phyloP scores from a whole-genome alignment of 2,797 vertebrate genomes.

The Sebastolobus altivelis region DNA sequence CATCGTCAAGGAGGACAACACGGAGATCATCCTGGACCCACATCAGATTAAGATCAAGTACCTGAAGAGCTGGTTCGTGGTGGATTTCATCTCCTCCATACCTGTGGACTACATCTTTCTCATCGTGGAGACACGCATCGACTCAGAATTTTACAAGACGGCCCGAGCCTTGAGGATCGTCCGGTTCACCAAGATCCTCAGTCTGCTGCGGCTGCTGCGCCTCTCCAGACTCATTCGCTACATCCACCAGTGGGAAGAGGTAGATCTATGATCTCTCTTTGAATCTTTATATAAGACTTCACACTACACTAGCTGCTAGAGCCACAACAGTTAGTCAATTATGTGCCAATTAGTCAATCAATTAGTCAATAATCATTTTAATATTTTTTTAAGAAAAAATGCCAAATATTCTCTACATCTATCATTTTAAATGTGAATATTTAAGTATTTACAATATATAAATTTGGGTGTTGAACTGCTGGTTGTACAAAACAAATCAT shows the following conservation, averaged over 20 bases:
- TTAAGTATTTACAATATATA: not conserved
- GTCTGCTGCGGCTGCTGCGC: conserved; percentile 93
- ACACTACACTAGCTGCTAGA: conserved; percentile 1
- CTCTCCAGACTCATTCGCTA: conserved; percentile 98
- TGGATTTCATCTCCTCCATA: conserved; percentile 99
- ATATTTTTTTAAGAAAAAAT: not conserved
- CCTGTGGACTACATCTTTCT: conserved; percentile 99
- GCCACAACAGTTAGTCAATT: not conserved
- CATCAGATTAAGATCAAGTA: conserved; percentile 98
- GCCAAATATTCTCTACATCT: not conserved
- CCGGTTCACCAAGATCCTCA: conserved; percentile 99
- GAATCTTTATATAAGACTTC: not conserved
- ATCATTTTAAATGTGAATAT: not conserved
- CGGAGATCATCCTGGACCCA: conserved; percentile 97
- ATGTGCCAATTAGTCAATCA: not conserved
- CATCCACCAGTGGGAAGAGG: conserved; percentile 99
- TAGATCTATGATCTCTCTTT: conserved; percentile 59
- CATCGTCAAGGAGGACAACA: conserved; percentile 99
- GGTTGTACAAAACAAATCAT: not conserved
- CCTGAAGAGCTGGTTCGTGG: conserved; percentile 97
- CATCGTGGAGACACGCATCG: conserved; percentile 97
- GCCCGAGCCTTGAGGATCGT: conserved; percentile 97
- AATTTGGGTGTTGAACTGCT: not conserved
- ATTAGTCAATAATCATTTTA: not conserved
- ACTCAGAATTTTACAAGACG: conserved; percentile 99